phyloP scores from a whole-genome alignment of 2,797 vertebrate species.

The Gastrophryne carolinensis region DNA sequence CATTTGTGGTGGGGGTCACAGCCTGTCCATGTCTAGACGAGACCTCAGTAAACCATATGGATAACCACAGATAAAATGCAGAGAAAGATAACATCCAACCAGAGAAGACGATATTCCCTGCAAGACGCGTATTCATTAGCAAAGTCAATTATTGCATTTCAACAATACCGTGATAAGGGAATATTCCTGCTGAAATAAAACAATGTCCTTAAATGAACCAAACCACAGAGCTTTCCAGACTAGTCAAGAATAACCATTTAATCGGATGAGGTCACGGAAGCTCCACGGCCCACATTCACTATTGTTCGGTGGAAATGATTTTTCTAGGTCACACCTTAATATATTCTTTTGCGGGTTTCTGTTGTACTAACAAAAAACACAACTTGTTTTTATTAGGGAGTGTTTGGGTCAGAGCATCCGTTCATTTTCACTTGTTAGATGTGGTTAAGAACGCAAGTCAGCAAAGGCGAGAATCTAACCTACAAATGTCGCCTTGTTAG shows the following conservation, averaged over 20 bases:
- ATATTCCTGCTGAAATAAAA: not conserved
- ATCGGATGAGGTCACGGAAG: not conserved
- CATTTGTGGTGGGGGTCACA: too few species aligned
- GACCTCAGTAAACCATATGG: not conserved
- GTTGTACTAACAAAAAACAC: not conserved
- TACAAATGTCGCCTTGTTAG: too few species aligned
- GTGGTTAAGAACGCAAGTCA: not conserved
- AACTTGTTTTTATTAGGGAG: not conserved
- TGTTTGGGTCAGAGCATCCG: not conserved
- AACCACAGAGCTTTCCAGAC: not conserved
- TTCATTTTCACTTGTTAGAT: not conserved
- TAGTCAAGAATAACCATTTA: not conserved
- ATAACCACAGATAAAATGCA: not conserved
- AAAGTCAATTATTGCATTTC: slow-evolving; percentile 3
- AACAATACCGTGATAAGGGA: not conserved
- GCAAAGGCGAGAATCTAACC: not conserved
- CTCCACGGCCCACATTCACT: not conserved
- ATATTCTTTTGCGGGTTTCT: not conserved
- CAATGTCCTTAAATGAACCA: slow-evolving; percentile 22
- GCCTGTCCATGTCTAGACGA: not conserved
- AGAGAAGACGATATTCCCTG: slow-evolving; percentile 22
- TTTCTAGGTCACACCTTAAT: not conserved
- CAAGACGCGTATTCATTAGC: not conserved
- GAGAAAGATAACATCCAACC: not conserved
- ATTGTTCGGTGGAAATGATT: not conserved